A percentile compares a stretch with the other conserved stretches of the same genome.
Conservation (phyloP, 2,888 invertebrate species). For the Nomada flava region DNA sequence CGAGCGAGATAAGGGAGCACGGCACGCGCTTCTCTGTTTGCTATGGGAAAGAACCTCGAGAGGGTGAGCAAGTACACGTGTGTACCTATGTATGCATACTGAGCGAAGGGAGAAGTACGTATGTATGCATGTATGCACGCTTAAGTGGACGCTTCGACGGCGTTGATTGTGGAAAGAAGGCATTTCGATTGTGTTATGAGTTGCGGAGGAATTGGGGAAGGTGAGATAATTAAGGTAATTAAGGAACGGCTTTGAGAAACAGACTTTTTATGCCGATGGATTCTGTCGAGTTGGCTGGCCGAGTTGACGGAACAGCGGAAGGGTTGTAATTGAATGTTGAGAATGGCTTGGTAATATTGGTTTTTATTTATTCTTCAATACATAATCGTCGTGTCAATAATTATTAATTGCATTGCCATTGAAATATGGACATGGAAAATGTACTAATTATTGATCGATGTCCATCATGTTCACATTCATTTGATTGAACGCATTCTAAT, state of each 20-base stretch:
- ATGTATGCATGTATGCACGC: neutral
- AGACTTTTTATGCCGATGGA: too few species aligned
- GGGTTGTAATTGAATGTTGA: too few species aligned
- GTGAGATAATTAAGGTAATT: neutral
- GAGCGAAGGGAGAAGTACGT: neutral
- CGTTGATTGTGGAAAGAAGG: neutral
- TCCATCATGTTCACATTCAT: too few species aligned
- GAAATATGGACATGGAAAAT: neutral
- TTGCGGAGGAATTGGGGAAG: neutral
- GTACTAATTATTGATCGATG: neutral
- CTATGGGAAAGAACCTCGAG: neutral
- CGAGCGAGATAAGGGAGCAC: conserved; percentile 26
- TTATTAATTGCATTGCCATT: neutral
- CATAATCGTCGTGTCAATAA: too few species aligned
- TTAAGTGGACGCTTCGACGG: conserved; percentile 4
- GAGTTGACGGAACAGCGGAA: too few species aligned
- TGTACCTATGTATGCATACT: too few species aligned
- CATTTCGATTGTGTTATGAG: neutral
- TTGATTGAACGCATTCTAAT: neutral
- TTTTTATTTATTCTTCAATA: too few species aligned
- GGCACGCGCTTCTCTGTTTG: conserved; percentile 17
- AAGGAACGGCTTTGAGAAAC: too few species aligned
- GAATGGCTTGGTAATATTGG: too few species aligned
- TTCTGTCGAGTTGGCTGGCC: too few species aligned
- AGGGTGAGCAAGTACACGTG: neutral